These are phyloP conservation scores for Thoracochromis brauschi DNA, from an alignment of 2,113 vertebrate species.

Conservation along the genomic window DNA sequence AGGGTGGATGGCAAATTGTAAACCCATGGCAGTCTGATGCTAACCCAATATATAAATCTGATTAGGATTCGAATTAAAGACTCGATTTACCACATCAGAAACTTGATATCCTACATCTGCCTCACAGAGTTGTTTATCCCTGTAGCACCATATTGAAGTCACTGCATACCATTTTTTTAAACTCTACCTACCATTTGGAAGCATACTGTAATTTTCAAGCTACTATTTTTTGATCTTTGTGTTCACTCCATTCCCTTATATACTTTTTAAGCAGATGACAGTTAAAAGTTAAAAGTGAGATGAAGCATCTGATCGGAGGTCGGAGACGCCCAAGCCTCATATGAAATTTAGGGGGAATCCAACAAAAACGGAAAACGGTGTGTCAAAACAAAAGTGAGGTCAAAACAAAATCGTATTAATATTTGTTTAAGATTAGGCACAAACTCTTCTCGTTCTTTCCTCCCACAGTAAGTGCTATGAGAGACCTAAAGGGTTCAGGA, in stretches of 20 bases:
- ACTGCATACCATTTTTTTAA: not conserved
- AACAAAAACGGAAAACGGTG: not conserved
- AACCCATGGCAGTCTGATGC: not conserved
- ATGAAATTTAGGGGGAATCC: not conserved
- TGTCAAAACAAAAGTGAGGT: not conserved
- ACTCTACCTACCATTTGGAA: not conserved
- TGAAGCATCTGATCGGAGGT: not conserved
- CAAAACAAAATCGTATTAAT: not conserved
- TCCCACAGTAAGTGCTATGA: not conserved
- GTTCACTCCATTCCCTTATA: not conserved
- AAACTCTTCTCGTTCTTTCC: not conserved
- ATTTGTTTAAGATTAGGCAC: not conserved
- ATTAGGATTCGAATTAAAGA: conserved; percentile 47
- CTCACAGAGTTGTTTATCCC: conserved; percentile 10
- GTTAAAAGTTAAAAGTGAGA: not conserved
- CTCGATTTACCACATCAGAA: conserved; percentile 29
- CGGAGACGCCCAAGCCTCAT: not conserved
- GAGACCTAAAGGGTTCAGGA: not conserved
- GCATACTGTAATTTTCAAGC: not conserved
- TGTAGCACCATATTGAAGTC: not conserved
- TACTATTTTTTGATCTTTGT: not conserved
- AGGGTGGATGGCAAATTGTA: conserved; percentile 1
- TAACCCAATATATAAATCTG: conserved; percentile 32
- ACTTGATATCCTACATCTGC: conserved; percentile 2
- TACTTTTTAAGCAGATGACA: not conserved